A percentile compares a stretch with the other conserved stretches of the same genome.
Evolutionary conservation across 2,113 vertebrate species (phyloP).

Genomic region (Xenus cinereus): DNA sequence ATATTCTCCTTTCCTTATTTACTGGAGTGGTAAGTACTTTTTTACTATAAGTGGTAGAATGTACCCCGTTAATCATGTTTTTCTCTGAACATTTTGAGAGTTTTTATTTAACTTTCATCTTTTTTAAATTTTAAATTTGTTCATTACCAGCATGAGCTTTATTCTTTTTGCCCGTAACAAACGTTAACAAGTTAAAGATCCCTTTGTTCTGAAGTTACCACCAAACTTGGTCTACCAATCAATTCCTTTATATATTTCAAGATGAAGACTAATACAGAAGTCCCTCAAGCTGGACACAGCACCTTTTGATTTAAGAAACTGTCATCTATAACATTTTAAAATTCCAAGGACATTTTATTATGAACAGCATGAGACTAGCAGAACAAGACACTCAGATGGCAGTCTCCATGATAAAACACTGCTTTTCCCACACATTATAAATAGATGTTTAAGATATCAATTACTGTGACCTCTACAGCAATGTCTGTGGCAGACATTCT

Average conservation of each 20-base stretch:
- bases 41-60: not conserved
- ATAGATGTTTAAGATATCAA: not conserved
- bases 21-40: not conserved
- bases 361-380: not conserved
- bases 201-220: not conserved
- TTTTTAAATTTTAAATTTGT: not conserved
- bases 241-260: not conserved
- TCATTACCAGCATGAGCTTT: not conserved
- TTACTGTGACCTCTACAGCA: not conserved
- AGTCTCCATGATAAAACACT: not conserved
- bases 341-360: not conserved
- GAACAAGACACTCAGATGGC: not conserved
- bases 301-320: constrained; percentile 20
- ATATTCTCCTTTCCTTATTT: not conserved
- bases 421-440: not conserved
- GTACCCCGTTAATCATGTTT: not conserved
- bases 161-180: not conserved
- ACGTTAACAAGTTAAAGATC: not conserved
- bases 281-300: not conserved
- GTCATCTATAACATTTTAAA: not conserved
- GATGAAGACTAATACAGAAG: not conserved
- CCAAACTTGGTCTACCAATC: not conserved
- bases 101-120: not conserved
- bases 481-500: not conserved
- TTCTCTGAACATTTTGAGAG: not conserved